phyloP scores from a whole-genome alignment of 2,113 vertebrate species.

The Maccullochella peelii region DNA sequence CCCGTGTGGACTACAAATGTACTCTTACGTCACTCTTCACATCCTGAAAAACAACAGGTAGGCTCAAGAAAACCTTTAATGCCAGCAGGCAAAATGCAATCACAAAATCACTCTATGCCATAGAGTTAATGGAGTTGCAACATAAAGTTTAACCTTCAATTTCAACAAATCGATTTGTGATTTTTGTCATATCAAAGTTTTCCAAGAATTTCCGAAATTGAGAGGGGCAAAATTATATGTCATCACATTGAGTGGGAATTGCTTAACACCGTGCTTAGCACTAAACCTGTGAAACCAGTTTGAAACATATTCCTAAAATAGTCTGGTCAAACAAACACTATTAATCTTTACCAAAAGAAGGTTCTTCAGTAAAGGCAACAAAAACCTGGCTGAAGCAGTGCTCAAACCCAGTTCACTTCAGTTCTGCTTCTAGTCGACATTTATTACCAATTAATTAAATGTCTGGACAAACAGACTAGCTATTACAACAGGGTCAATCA shows the following conservation, averaged over 20 bases:
- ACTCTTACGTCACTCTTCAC: background rate
- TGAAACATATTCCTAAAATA: background rate
- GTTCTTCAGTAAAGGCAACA: constrained; percentile 26
- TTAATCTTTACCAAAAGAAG: background rate
- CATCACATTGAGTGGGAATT: background rate
- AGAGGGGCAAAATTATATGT: background rate
- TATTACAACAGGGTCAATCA: background rate
- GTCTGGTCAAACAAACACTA: constrained; percentile 3
- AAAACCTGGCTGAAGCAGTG: background rate
- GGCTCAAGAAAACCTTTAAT: background rate
- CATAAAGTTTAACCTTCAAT: background rate
- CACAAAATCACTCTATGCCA: background rate
- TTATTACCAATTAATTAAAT: background rate
- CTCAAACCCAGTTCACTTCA: constrained; percentile 11
- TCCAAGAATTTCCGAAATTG: background rate
- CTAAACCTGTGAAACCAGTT: background rate
- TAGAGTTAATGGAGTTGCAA: background rate
- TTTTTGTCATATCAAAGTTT: background rate
- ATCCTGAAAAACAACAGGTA: background rate
- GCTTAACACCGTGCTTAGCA: background rate
- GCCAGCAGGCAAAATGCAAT: background rate
- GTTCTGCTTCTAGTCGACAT: background rate
- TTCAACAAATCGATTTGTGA: background rate
- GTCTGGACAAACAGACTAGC: background rate
- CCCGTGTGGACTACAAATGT: background rate